phyloP scores from a whole-genome alignment of 2,888 invertebrate species.

The Hermaeophaga mercurialis region DNA sequence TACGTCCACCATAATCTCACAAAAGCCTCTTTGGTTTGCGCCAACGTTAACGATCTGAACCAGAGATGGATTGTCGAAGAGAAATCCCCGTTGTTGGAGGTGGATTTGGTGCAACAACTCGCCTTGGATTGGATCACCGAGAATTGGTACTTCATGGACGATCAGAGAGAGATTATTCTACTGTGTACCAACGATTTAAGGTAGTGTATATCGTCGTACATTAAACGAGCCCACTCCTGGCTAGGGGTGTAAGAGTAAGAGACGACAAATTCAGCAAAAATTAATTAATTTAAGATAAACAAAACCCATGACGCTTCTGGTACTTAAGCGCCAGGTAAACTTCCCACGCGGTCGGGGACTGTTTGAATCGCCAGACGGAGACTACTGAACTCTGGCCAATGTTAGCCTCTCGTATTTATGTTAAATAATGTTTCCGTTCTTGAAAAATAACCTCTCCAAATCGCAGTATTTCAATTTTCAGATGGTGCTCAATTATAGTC shows the following conservation, averaged over 20 bases:
- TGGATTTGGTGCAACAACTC: conserved; percentile 71
- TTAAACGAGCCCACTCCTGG: too few species aligned
- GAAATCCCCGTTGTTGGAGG: conserved; percentile 67
- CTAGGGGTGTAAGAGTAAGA: too few species aligned
- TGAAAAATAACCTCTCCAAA: too few species aligned
- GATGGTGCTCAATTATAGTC: conserved; percentile 71
- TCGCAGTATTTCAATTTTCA: neutral
- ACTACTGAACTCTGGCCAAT: too few species aligned
- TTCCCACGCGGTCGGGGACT: too few species aligned
- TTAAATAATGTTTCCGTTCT: too few species aligned
- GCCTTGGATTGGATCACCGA: conserved; percentile 83
- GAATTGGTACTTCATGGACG: conserved; percentile 82
- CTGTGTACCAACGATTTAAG: conserved; percentile 44
- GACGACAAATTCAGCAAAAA: too few species aligned
- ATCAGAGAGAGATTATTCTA: conserved; percentile 46
- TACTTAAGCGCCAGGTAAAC: too few species aligned
- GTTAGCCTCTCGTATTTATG: too few species aligned
- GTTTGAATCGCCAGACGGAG: too few species aligned
- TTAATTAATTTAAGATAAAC: too few species aligned
- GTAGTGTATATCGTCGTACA: conserved; percentile 3
- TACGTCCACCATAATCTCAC: conserved; percentile 73
- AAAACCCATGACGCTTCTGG: too few species aligned
- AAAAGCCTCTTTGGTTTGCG: conserved; percentile 65
- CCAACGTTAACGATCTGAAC: conserved; percentile 67
- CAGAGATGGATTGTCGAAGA: conserved; percentile 64